These are phyloP conservation scores for Melanogrammus aeglefinus DNA, from an alignment of 2,797 vertebrate genomes.

Conservation along the genomic window DNA sequence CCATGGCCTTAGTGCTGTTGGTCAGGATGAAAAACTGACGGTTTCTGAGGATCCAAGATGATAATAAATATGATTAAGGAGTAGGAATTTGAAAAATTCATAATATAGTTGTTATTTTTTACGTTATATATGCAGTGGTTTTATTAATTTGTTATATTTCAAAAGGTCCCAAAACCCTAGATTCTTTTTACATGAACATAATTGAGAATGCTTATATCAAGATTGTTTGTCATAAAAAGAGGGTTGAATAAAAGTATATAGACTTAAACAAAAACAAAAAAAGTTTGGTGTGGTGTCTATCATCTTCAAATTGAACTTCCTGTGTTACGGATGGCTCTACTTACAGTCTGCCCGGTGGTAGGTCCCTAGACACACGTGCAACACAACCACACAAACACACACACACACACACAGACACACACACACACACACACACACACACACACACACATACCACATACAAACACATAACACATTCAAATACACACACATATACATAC, in stretches of 20 bases:
- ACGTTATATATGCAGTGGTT: background rate
- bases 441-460: no score
- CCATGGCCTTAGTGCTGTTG: constrained; percentile 95
- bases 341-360: constrained; percentile 79
- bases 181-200: no score
- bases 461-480: no score
- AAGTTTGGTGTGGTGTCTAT: no score
- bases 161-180: no score
- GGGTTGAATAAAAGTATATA: background rate
- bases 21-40: constrained; percentile 94
- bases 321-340: constrained; percentile 49
- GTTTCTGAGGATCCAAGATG: constrained; percentile 71
- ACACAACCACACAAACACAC: background rate
- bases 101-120: background rate
- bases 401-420: constrained; percentile 11
- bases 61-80: background rate
- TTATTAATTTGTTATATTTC: no score
- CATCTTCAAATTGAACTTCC: constrained; percentile 10
- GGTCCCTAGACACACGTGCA: constrained; percentile 64
- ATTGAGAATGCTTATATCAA: no score
- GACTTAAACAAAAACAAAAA: no score
- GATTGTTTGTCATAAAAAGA: background rate
- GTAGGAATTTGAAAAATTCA: background rate
- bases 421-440: constrained; percentile 26
- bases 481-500: constrained; percentile 13